These are phyloP conservation scores for Drosophila ercepeae DNA, from an alignment of 1,140 invertebrate species.

Conservation along the genomic window DNA sequence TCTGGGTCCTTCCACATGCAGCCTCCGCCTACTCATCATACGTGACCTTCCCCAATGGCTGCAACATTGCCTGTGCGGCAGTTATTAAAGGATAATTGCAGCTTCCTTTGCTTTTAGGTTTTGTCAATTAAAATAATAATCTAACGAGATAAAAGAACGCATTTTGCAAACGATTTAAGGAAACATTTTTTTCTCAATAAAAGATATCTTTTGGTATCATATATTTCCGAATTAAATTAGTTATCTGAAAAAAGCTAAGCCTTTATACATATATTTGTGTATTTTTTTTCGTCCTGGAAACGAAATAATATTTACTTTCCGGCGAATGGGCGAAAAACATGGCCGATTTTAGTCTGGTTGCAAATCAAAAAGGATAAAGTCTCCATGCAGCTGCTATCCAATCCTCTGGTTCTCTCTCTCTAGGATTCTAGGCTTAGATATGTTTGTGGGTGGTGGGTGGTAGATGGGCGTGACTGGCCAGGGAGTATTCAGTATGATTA, in stretches of 20 bases:
- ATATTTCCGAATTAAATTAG: too few relatives aligned
- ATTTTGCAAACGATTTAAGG: not conserved
- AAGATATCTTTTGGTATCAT: too few relatives aligned
- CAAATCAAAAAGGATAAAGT: slow-evolving; percentile 82
- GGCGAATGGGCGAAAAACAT: slow-evolving; percentile 41
- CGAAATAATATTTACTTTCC: slow-evolving; percentile 74
- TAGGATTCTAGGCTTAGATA: slow-evolving; percentile 26
- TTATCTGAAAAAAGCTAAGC: too few relatives aligned
- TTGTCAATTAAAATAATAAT: slow-evolving; percentile 26
- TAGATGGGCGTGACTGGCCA: slow-evolving; percentile 1
- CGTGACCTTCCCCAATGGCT: slow-evolving; percentile 69
- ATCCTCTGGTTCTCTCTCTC: slow-evolving; percentile 24
- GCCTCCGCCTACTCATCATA: not conserved
- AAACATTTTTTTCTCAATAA: too few relatives aligned
- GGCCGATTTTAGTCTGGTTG: slow-evolving; percentile 40
- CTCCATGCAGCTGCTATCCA: slow-evolving; percentile 72
- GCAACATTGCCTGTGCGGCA: slow-evolving; percentile 38
- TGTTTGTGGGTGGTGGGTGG: not conserved
- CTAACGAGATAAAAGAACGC: not conserved
- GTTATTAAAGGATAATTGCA: slow-evolving; percentile 59
- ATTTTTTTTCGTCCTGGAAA: slow-evolving; percentile 58
- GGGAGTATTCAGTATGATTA: slow-evolving; percentile 69
- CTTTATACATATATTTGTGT: slow-evolving; percentile 13
- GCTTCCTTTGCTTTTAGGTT: slow-evolving; percentile 16
- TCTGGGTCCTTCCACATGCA: slow-evolving; percentile 25